Evolutionary conservation across 2,113 vertebrate species (phyloP), one percentile per base, ranked within the genome.

Genomic region (Tretioscincus oriximinensis): DNA sequence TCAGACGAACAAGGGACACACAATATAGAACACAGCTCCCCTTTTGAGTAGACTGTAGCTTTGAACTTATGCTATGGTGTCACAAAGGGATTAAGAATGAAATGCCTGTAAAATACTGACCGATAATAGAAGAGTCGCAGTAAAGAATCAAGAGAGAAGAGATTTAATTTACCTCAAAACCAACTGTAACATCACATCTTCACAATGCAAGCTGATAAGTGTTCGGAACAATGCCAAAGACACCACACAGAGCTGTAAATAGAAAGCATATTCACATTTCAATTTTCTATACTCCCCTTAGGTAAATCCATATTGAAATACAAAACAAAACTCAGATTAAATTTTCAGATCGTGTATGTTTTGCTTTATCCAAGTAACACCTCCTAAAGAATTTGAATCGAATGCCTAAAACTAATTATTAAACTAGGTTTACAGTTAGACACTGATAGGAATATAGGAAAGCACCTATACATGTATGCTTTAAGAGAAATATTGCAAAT

Each of bases 101-200:
- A 75, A 24, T 24, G 73, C 8, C 6, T 14, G 3, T 5, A 74
- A 0, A 71, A 64, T 70, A 67, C 71, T 83, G 54, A 41, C n/a
- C 29, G 35, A 22, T 24, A 67, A 3, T 29, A 14, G 65, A 83
- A 58, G 29, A 21, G 31, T 22, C 31, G 41, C 0, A 0, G 29
- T n/a, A 31, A 4, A 86, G 75, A 70, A 71, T 78, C 22, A 76
- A 24, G 84, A 82, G 54, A 76, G 31, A 2, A 69, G 68, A 81
- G 31, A 61, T 83, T 73, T n/a, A 45, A 70, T 93, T 95, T 93
- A 98, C 98, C 97, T 98, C 90, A 99, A 85, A 89, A 99, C 84
- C 6, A 99, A 96, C 80, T 99, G 98, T 81, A 99, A 89, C 97
- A 99, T 99, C 90, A 99, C 98, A 76, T 99, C 98, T 93, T 99